Evolutionary conservation across 2,113 vertebrate genomes (phyloP).

Genomic region (Eleginops maclovinus): DNA sequence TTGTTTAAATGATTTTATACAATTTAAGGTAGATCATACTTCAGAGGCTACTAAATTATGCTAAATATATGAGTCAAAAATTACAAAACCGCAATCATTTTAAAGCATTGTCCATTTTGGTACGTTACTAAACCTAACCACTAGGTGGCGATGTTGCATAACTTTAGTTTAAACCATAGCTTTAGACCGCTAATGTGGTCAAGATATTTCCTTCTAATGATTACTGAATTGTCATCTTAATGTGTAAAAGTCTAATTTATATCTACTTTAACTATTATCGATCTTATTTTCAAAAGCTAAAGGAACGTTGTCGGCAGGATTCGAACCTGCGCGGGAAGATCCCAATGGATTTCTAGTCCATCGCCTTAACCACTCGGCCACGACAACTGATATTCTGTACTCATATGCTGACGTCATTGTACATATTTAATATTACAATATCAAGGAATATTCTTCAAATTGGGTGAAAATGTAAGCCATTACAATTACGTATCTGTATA

Average conservation of each 20-base stretch:
- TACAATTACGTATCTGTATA: too few relatives aligned
- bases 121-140: background rate
- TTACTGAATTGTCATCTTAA: too few relatives aligned
- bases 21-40: too few relatives aligned
- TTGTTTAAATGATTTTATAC: background rate
- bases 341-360: conserved; percentile 96
- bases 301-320: conserved; percentile 93
- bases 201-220: background rate
- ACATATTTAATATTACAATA: too few relatives aligned
- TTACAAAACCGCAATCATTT: background rate
- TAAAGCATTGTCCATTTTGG: too few relatives aligned
- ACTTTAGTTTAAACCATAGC: background rate
- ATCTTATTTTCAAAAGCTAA: background rate
- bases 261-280: too few relatives aligned
- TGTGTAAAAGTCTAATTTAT: too few relatives aligned
- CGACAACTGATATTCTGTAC: conserved; percentile 49
- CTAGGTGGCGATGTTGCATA: conserved; percentile 4
- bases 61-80: background rate
- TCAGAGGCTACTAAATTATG: too few relatives aligned
- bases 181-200: rapidly evolving
- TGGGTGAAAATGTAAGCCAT: too few relatives aligned
- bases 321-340: conserved; percentile 97
- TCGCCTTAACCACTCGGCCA: conserved; percentile 88
- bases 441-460: too few relatives aligned
- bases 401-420: rapidly evolving